A percentile compares a stretch with the other conserved stretches of the same genome.
Evolutionary conservation across 2,888 invertebrate species (phyloP).

Genomic region (Didymodactylos carnosus): DNA sequence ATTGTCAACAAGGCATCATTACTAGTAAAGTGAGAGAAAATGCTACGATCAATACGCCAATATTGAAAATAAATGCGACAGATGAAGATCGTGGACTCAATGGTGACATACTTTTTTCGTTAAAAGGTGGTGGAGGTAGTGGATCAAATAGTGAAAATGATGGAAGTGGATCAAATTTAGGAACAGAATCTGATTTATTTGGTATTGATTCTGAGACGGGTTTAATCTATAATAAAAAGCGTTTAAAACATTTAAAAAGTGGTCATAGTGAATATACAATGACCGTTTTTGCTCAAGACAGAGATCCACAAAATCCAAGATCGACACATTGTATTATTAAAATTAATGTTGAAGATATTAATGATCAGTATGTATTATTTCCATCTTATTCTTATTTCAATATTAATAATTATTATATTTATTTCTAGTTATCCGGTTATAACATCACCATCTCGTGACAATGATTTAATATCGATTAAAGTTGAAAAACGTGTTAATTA

Average conservation of each 20-base stretch:
- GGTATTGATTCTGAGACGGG: conserved; percentile 86
- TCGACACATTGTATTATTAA: conserved; percentile 10
- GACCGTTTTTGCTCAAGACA: conserved; percentile 12
- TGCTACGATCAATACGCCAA: neutral
- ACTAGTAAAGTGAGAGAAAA: neutral
- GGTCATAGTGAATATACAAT: conserved; percentile 27
- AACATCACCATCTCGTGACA: neutral
- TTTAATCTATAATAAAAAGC: conserved; percentile 77
- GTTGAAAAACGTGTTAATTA: conserved; percentile 40
- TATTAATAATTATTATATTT: neutral
- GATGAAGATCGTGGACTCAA: conserved; percentile 43
- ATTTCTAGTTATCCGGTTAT: neutral
- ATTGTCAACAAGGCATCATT: neutral
- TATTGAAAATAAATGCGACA: conserved; percentile 36
- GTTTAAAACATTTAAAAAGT: conserved; percentile 83
- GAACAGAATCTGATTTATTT: conserved; percentile 39
- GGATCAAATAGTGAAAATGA: no score
- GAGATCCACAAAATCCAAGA: conserved; percentile 6
- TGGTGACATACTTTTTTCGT: conserved; percentile 49
- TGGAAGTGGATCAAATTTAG: no score
- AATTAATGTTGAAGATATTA: conserved; percentile 7
- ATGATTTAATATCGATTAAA: neutral
- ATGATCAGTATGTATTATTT: conserved; percentile 7
- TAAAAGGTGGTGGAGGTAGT: no score
- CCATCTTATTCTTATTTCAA: neutral